Conservation (phyloP, 2,888 invertebrate species). For the Diarsia rubi region DNA sequence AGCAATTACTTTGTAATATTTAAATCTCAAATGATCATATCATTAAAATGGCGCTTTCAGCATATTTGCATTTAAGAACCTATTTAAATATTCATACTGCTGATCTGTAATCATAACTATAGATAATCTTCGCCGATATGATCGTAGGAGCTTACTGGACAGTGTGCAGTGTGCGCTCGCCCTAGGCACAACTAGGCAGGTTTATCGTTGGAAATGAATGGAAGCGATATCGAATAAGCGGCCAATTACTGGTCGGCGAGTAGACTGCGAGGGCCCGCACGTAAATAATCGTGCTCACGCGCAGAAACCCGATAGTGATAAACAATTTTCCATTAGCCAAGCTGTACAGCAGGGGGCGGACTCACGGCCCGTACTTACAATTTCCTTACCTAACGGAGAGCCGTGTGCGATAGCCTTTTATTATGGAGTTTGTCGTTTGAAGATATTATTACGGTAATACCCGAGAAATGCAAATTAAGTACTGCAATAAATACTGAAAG, state of each 20-base stretch:
- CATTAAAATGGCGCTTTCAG: constrained; percentile 20
- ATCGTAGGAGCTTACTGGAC: constrained; percentile 75
- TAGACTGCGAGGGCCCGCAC: constrained; percentile 82
- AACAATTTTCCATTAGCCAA: constrained; percentile 87
- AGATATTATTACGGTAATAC: constrained; percentile 86
- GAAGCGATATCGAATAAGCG: constrained; percentile 87
- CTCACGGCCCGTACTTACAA: constrained; percentile 73
- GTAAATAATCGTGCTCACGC: constrained; percentile 88
- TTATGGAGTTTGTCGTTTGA: constrained; percentile 83
- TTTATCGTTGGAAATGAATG: constrained; percentile 88
- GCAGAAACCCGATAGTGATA: constrained; percentile 84
- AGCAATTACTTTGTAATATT: constrained; percentile 23
- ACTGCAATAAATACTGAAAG: constrained; percentile 83
- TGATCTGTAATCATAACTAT: constrained; percentile 67
- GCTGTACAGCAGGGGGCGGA: constrained; percentile 70
- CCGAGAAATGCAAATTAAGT: constrained; percentile 85
- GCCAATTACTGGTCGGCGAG: constrained; percentile 84
- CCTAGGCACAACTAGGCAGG: constrained; percentile 75
- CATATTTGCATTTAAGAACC: constrained; percentile 39
- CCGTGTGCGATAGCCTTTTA: constrained; percentile 82
- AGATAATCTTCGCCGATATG: constrained; percentile 78
- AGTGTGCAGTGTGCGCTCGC: constrained; percentile 73
- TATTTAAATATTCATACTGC: constrained; percentile 50
- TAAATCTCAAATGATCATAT: constrained; percentile 7
- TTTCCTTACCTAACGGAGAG: constrained; percentile 82